Percentiles rank a stretch among this genome's conserved stretches.
Evolutionary conservation across 2,888 invertebrate genomes (phyloP).

Genomic region (Andrena bucephala): DNA sequence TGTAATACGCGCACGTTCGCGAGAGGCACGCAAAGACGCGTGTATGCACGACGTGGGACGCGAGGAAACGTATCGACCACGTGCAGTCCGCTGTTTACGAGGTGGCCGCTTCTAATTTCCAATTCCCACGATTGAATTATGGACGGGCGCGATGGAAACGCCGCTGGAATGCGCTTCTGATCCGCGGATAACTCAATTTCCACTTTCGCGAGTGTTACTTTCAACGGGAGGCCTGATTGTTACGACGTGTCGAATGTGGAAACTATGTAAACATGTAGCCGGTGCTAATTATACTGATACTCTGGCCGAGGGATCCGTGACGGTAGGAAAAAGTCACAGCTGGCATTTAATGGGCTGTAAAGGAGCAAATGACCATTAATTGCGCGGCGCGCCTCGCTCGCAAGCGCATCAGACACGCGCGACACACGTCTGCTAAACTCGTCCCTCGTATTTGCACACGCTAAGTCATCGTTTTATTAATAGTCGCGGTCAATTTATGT

Average conservation of each 20-base stretch:
- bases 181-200: constrained; percentile 56
- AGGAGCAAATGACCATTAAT: constrained; percentile 68
- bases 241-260: constrained; percentile 20
- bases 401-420: constrained; percentile 49
- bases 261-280: constrained; percentile 7
- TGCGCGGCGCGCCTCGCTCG: constrained; percentile 55
- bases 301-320: constrained; percentile 32
- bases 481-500: constrained; percentile 41
- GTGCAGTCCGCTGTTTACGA: constrained; percentile 54
- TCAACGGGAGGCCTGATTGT: constrained; percentile 1
- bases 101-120: constrained; percentile 58
- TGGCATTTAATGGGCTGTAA: constrained; percentile 70
- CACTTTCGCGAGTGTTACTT: not conserved
- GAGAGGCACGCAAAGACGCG: not conserved
- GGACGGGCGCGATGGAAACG: constrained; percentile 52
- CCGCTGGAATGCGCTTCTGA: constrained; percentile 26
- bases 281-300: constrained; percentile 52
- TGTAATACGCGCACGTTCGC: not conserved
- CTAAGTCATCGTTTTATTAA: constrained; percentile 56
- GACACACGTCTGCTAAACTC: constrained; percentile 43
- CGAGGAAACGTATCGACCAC: constrained; percentile 21
- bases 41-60: constrained; percentile 12
- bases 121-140: constrained; percentile 64
- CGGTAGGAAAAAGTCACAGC: constrained; percentile 44
- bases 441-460: constrained; percentile 48